phyloP scores from a whole-genome alignment of 2,797 vertebrate species.

The Taenioides sp. region DNA sequence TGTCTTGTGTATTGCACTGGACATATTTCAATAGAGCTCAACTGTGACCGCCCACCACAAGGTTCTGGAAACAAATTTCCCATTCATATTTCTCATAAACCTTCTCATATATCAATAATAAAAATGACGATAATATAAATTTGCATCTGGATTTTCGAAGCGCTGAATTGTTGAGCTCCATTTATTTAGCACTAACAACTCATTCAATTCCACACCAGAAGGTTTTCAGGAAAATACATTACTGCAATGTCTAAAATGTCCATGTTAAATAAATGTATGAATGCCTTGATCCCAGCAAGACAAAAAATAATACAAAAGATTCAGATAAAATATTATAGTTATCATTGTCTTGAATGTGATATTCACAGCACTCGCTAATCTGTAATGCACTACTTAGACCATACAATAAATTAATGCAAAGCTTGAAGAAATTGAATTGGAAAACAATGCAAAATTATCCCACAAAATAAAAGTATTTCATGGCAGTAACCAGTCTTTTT shows the following conservation, averaged over 20 bases:
- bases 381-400: slow-evolving; percentile 12
- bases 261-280: slow-evolving; percentile 18
- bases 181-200: background rate
- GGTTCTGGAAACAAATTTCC: too few species aligned
- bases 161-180: too few species aligned
- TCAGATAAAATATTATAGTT: background rate
- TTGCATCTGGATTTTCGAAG: too few species aligned
- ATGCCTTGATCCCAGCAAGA: slow-evolving; percentile 31
- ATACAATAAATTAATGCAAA: slow-evolving; percentile 17
- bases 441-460: background rate
- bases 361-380: slow-evolving; percentile 4
- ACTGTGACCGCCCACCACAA: too few species aligned
- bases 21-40: too few species aligned
- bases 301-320: slow-evolving; percentile 23
- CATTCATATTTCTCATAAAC: too few species aligned
- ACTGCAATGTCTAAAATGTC: background rate
- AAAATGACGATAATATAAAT: too few species aligned
- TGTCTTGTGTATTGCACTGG: background rate
- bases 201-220: background rate
- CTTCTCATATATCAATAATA: too few species aligned
- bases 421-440: background rate
- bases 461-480: slow-evolving; percentile 19
- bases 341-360: background rate
- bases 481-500: slow-evolving; percentile 31
- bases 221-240: background rate